Evolutionary conservation across 1,140 invertebrate species (phyloP).

Genomic region (Drosophila gunungcola): DNA sequence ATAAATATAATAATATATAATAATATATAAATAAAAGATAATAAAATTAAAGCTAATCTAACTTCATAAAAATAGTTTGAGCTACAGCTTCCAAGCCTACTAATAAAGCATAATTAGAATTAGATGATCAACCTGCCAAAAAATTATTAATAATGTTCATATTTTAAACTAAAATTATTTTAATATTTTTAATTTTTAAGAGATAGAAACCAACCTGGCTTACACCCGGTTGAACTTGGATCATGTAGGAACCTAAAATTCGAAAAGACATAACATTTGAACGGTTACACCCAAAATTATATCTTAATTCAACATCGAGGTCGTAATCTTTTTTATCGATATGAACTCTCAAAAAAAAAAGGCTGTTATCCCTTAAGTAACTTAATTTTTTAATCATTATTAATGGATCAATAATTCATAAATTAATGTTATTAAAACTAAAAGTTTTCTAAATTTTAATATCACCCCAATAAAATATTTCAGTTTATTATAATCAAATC

Average conservation of each 20-base stretch:
- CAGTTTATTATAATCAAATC: slow-evolving; percentile 75
- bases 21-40: no score
- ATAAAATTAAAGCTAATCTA: no score
- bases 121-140: no score
- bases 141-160: no score
- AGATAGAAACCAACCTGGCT: slow-evolving; percentile 92
- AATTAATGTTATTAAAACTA: no score
- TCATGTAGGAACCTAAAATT: slow-evolving; percentile 86
- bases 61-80: no score
- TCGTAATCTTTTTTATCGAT: slow-evolving; percentile 87
- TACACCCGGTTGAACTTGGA: slow-evolving; percentile 89
- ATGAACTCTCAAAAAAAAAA: slow-evolving; percentile 65
- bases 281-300: slow-evolving; percentile 86
- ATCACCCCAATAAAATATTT: slow-evolving; percentile 71
- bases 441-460: slow-evolving; percentile 67
- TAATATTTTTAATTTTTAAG: no score
- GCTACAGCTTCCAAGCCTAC: no score
- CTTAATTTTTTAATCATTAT: slow-evolving; percentile 55
- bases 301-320: slow-evolving; percentile 93
- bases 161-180: no score
- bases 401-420: not conserved
- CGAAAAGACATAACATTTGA: slow-evolving; percentile 90
- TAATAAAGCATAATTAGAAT: no score
- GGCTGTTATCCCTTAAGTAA: slow-evolving; percentile 78
- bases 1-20: no score